Evolutionary conservation across 2,888 invertebrate genomes (phyloP), one percentile per base, ranked within the genome.

Genomic region (Lithophane semibrunnea): DNA sequence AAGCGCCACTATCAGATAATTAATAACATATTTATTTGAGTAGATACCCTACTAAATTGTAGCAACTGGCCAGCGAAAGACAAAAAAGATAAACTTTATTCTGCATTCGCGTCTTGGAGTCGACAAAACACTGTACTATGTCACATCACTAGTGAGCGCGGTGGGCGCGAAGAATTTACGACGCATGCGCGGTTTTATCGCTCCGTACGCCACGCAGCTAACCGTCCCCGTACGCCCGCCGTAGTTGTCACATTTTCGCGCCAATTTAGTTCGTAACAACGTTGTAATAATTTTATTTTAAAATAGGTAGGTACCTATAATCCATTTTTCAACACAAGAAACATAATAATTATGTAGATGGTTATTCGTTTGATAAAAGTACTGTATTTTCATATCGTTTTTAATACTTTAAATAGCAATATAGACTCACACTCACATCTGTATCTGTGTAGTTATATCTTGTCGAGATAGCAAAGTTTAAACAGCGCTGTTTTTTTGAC

Each of bases 161-260:
- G 24, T 54, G 81, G 90, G 91, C 92, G 91, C 89, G 89, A 92
- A 92, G 91, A 90, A 91, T 92, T 91, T 90, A 91, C 90, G 75
- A 90, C 86, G 87, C 87, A 84, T 83, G 81, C 83, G 87, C 88
- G 83, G 82, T 88, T 89, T 92, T 93, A 92, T 92, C 92, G 91
- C 88, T 89, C 72, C 83, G 85, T 82, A 84, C 75, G 80, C 85
- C 82, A 83, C 88, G 72, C 73, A 79, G 66, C 83, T 74, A 84
- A 67, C 61, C 72, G 76, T 81, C 81, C 86, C 82, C 82, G 49
- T 29, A 29, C 29, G 29, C 29, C 29, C 29, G 29, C 29, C 47
- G 73, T 86, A 88, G 84, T 86, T 89, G 90, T 91, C 90, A 91
- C 84, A 91, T 94, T 94, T 94, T 94, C 93, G 93, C 95, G 94